Evolutionary conservation across 2,113 vertebrate species (phyloP).

Genomic region (Otocyon megalotis): DNA sequence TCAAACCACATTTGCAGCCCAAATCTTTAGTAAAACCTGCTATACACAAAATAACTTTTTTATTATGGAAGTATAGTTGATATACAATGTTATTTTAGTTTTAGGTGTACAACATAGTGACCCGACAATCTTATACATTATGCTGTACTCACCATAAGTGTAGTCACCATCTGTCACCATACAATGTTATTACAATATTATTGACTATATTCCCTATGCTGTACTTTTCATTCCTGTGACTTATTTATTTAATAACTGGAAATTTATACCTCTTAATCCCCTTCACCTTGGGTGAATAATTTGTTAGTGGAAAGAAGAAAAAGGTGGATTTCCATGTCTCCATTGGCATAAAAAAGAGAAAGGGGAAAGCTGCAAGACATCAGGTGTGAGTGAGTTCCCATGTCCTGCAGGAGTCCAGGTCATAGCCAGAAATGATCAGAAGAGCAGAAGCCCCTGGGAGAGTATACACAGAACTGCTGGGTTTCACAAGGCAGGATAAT

Average conservation of each 20-base stretch:
- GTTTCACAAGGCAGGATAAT: not conserved
- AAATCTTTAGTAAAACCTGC: not conserved
- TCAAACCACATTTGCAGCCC: not conserved
- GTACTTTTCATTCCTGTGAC: not conserved
- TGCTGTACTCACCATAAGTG: not conserved
- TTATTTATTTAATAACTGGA: not conserved
- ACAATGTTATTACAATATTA: not conserved
- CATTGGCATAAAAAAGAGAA: not conserved
- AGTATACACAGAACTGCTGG: not conserved
- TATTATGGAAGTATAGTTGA: not conserved
- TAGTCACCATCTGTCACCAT: not conserved
- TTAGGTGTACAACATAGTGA: not conserved
- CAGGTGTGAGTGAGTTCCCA: not conserved
- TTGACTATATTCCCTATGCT: not conserved
- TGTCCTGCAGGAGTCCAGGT: fast-evolving
- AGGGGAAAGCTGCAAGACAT: not conserved
- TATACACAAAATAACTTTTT: not conserved
- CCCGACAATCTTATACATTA: not conserved
- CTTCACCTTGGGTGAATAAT: not conserved
- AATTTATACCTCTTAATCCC: not conserved
- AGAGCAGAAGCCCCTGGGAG: no score
- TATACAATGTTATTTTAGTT: not conserved
- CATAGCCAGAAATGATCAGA: not conserved
- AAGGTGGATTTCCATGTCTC: not conserved
- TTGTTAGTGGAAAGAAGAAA: not conserved